These are phyloP conservation scores for Craniophora ligustri DNA, from an alignment of 2,888 invertebrate species.

Conservation along the genomic window DNA sequence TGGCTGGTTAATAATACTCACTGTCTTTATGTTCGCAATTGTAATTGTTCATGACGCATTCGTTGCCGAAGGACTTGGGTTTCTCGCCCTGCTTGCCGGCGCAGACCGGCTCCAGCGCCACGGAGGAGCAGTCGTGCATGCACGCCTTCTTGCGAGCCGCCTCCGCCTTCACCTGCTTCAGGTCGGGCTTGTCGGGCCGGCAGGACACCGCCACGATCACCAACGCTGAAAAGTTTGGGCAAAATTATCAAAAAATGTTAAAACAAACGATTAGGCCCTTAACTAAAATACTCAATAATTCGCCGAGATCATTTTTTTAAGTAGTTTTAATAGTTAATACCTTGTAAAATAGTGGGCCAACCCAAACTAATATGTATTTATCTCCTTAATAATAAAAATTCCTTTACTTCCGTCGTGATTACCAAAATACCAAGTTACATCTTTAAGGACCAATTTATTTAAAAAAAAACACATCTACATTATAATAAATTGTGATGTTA, in stretches of 20 bases:
- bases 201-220: conserved; percentile 79
- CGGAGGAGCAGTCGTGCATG: conserved; percentile 84
- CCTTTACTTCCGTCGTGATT: too few species aligned
- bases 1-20: conserved; percentile 69
- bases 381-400: too few species aligned
- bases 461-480: too few species aligned
- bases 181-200: conserved; percentile 88
- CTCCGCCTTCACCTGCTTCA: conserved; percentile 89
- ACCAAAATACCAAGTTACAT: too few species aligned
- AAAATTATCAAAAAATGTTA: background rate
- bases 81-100: conserved; percentile 89
- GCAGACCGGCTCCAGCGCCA: conserved; percentile 89
- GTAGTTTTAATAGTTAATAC: too few species aligned
- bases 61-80: conserved; percentile 89
- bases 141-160: conserved; percentile 87
- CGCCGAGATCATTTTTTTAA: too few species aligned
- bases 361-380: too few species aligned
- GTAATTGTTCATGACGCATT: conserved; percentile 90
- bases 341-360: too few species aligned
- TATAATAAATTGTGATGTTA: too few species aligned
- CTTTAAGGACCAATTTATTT: too few species aligned
- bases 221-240: conserved; percentile 68
- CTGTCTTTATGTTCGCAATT: conserved; percentile 91
- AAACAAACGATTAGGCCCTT: too few species aligned
- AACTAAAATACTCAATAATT: too few species aligned